Conservation (phyloP, 2,797 vertebrate genomes). For the Poecilia wingei region DNA sequence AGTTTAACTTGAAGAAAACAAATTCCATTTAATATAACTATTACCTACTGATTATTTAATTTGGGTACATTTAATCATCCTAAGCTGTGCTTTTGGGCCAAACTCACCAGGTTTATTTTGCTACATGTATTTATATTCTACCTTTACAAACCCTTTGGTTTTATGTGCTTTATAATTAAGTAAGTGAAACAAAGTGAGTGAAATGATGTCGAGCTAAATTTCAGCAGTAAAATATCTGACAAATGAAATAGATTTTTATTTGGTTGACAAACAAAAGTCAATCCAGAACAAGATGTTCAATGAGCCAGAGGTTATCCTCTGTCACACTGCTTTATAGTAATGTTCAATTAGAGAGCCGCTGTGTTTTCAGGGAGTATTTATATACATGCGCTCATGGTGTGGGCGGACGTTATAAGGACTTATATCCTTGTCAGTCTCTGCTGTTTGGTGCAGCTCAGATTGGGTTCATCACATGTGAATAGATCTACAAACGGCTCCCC, state of each 20-base stretch:
- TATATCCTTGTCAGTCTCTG: slow-evolving; percentile 36
- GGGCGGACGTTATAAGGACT: slow-evolving; percentile 4
- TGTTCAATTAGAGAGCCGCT: background rate
- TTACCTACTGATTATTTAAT: background rate
- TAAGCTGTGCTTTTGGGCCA: background rate
- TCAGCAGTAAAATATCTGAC: background rate
- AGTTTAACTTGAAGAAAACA: background rate
- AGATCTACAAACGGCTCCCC: slow-evolving; percentile 55
- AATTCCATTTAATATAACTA: background rate
- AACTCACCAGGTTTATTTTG: background rate
- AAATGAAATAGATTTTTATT: background rate
- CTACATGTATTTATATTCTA: background rate
- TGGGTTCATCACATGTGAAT: slow-evolving; percentile 68
- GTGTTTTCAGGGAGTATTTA: background rate
- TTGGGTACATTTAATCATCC: background rate
- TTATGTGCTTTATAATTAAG: background rate
- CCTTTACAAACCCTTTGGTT: background rate
- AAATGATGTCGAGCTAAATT: background rate
- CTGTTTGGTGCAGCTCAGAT: slow-evolving; percentile 58
- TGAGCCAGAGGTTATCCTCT: background rate
- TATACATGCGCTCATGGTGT: background rate
- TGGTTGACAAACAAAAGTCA: background rate
- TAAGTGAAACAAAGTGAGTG: background rate
- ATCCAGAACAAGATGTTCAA: background rate
- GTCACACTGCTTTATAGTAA: background rate